Percentiles rank a stretch among this genome's conserved stretches.
Evolutionary conservation across 2,888 invertebrate genomes (phyloP).

Genomic region (Dolichomitus sp.): DNA sequence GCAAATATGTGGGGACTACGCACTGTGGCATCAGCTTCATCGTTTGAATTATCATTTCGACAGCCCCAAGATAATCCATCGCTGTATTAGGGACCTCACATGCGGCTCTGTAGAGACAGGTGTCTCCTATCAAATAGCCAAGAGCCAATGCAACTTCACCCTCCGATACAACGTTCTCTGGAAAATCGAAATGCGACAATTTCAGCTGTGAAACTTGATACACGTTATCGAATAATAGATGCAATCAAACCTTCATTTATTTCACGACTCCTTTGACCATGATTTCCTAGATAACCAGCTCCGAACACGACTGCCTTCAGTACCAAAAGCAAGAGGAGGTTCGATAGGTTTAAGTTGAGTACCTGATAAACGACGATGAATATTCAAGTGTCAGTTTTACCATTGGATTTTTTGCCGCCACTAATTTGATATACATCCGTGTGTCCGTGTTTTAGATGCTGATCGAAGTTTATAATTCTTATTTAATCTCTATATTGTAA

Average conservation of each 20-base stretch:
- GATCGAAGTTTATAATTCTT: no score
- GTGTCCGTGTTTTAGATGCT: no score
- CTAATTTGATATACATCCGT: neutral
- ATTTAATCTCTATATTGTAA: no score
- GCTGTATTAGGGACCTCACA: conserved; percentile 92
- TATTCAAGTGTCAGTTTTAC: conserved; percentile 7
- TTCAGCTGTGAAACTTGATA: neutral
- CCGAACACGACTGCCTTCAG: conserved; percentile 94
- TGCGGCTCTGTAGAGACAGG: conserved; percentile 92
- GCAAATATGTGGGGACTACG: conserved; percentile 74
- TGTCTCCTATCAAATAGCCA: conserved; percentile 90
- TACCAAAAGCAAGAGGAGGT: conserved; percentile 92
- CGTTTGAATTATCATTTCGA: conserved; percentile 92
- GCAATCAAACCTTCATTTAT: conserved; percentile 87
- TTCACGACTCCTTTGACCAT: conserved; percentile 87
- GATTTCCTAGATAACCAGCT: conserved; percentile 91
- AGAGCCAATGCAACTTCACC: conserved; percentile 91
- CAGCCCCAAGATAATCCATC: conserved; percentile 92
- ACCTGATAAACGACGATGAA: conserved; percentile 87
- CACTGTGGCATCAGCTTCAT: conserved; percentile 91
- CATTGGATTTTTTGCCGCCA: neutral
- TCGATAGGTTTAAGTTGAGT: conserved; percentile 93
- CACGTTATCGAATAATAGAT: neutral
- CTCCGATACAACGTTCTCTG: conserved; percentile 86
- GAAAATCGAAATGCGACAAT: conserved; percentile 1